phyloP scores from a whole-genome alignment of 2,888 invertebrate species.

The Watsonalla cultraria region DNA sequence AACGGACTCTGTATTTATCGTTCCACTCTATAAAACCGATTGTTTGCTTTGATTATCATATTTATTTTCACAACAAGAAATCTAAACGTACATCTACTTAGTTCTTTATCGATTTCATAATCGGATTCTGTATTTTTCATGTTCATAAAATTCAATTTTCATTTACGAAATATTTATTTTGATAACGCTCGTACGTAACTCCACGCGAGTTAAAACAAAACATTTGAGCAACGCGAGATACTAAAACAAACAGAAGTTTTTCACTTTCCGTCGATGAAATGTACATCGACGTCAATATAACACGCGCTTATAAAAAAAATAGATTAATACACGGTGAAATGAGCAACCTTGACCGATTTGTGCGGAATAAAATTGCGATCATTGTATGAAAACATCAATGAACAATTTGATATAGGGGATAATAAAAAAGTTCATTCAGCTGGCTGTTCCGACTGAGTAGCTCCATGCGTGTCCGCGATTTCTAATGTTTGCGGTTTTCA shows the following conservation, averaged over 20 bases:
- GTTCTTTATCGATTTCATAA: too few species aligned
- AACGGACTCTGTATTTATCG: too few species aligned
- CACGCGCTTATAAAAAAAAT: background rate
- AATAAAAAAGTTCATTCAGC: conserved; percentile 18
- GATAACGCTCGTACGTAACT: background rate
- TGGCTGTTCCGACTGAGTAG: background rate
- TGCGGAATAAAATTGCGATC: background rate
- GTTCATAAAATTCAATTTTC: background rate
- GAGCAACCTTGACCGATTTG: background rate
- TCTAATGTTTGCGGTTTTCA: conserved; percentile 42
- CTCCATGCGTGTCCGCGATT: conserved; percentile 31
- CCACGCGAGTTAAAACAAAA: background rate
- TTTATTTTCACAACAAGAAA: too few species aligned
- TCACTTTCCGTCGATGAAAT: background rate
- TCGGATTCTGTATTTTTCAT: too few species aligned
- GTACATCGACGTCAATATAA: background rate
- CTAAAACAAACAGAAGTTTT: background rate
- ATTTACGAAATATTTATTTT: background rate
- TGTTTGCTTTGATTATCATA: too few species aligned
- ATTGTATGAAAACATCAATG: background rate
- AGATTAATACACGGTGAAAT: background rate
- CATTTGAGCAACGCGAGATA: background rate
- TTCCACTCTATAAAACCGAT: too few species aligned
- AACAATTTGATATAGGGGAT: background rate
- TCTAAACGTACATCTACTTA: too few species aligned